Base-by-base conservation (phyloP, 2,888 invertebrate genomes). In the Monopis laevigella region DNA sequence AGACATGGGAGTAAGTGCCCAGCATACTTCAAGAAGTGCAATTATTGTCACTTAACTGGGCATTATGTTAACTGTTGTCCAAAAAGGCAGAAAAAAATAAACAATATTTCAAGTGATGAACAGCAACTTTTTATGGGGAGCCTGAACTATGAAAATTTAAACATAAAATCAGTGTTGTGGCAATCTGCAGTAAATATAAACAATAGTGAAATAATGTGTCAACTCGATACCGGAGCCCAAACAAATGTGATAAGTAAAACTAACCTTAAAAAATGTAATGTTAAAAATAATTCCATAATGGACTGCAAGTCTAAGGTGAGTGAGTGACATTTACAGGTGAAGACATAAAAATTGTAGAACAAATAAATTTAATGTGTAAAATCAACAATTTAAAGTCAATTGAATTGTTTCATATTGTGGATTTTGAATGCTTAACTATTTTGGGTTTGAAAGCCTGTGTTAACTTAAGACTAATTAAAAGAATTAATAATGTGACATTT, bases 51-150 rank as follows among this genome's bases (percentile, higher is more conserved):
- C n/a, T 12, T 28, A 12, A 28, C 4, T 4, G 28, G 28, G 4
- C 28, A 28, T 10, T 28, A 28, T 28, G 28, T 28, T 3, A 28
- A 28, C 10, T 28, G 28, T 10, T 28, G 28, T 28, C 28, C 28
- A 10, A 28, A 28, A 28, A 28, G n/a, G 12, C 10, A 10, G 4
- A 28, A 28, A 12, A 28, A 28, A 10, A 3, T 28, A 10, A 4
- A 28, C 12, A 6, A 12, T 28, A 10, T 28, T 12, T 11, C 4
- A 4, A 6, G n/a, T 4, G 28, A 28, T 10, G 12, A 10, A 7
- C 6, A 24, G 24, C 24, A 10, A 10, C 10, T 24, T 7, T 24
- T 24, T 8, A 24, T 24, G 24, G 10, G 24, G 10, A 24, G 24
- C 10, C n/a, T n/a, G n/a, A n/a, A n/a, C n/a, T n/a, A n/a, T n/a